These are phyloP conservation scores for Pomacea canaliculata DNA, from an alignment of 2,888 invertebrate species.

Conservation along the genomic window DNA sequence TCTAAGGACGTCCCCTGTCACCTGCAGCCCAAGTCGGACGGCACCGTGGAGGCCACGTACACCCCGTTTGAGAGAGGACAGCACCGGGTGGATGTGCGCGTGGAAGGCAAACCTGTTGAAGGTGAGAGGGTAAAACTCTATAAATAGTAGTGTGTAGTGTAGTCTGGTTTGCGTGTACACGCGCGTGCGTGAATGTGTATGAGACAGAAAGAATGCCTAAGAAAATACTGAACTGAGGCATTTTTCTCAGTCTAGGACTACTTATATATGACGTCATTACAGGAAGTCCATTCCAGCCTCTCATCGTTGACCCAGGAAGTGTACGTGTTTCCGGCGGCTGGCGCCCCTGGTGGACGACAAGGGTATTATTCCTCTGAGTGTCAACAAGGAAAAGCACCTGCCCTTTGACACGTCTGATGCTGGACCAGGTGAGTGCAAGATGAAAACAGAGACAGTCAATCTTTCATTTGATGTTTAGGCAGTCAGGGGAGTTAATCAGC, in stretches of 20 bases:
- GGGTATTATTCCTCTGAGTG: constrained; percentile 31
- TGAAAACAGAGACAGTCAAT: background rate
- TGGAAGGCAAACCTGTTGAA: constrained; percentile 72
- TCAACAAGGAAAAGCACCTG: constrained; percentile 32
- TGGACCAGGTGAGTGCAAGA: constrained; percentile 56
- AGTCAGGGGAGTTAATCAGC: background rate
- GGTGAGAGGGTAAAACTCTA: constrained; percentile 52
- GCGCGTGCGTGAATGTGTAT: background rate
- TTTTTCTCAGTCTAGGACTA: too few species aligned
- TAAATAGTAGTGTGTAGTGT: background rate
- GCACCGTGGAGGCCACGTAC: constrained; percentile 88
- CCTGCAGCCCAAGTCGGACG: constrained; percentile 67
- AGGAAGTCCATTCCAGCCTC: constrained; percentile 86
- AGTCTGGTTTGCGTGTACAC: too few species aligned
- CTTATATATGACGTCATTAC: constrained; percentile 48
- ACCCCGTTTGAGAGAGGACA: constrained; percentile 89
- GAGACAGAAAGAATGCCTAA: background rate
- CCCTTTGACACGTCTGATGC: constrained; percentile 35
- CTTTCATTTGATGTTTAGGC: background rate
- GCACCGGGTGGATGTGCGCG: constrained; percentile 87
- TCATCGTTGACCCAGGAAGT: constrained; percentile 80
- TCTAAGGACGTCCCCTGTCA: constrained; percentile 31
- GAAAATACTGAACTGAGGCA: too few species aligned
- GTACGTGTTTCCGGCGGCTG: constrained; percentile 87
- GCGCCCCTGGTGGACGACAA: constrained; percentile 80